These are phyloP conservation scores for Aphidius gifuensis DNA, from an alignment of 1,140 invertebrate species.

Conservation along the genomic window DNA sequence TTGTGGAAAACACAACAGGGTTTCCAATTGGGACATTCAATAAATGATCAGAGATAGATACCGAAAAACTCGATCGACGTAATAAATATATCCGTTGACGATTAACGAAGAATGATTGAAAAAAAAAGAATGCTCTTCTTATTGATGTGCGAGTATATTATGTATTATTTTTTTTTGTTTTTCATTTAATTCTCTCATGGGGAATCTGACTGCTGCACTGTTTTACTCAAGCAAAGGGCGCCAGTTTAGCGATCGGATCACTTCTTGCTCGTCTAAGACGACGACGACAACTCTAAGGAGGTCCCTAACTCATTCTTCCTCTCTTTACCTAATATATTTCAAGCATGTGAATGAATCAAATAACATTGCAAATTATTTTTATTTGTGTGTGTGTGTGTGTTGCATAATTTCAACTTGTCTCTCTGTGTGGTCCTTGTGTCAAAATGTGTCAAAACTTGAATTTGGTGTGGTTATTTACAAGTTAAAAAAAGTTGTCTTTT, in stretches of 20 bases:
- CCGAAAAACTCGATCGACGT: conserved; percentile 24
- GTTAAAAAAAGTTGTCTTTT: too few relatives aligned
- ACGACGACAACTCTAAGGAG: not conserved
- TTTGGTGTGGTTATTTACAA: conserved; percentile 21
- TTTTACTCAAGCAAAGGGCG: conserved; percentile 22
- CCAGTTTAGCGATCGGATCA: conserved; percentile 8
- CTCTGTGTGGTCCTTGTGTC: conserved; percentile 51
- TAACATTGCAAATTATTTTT: too few relatives aligned
- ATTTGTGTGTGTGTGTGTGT: conserved; percentile 33
- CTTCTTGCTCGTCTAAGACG: conserved; percentile 28
- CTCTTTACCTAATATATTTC: too few relatives aligned
- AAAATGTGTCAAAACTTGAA: conserved; percentile 55
- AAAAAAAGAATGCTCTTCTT: conserved; percentile 13
- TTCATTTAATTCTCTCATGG: not conserved
- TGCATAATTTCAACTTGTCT: conserved; percentile 33
- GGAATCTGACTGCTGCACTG: conserved; percentile 10
- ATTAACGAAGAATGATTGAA: not conserved
- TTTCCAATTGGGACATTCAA: too few relatives aligned
- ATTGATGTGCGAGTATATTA: conserved; percentile 19
- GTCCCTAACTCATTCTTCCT: not conserved
- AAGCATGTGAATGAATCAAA: too few relatives aligned
- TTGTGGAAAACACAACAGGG: too few relatives aligned
- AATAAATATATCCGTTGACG: conserved; percentile 27
- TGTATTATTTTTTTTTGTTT: conserved; percentile 8
- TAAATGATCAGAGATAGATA: too few relatives aligned